Base-by-base conservation (phyloP, 2,797 vertebrate species). In the Acipenser oxyrinchus region DNA sequence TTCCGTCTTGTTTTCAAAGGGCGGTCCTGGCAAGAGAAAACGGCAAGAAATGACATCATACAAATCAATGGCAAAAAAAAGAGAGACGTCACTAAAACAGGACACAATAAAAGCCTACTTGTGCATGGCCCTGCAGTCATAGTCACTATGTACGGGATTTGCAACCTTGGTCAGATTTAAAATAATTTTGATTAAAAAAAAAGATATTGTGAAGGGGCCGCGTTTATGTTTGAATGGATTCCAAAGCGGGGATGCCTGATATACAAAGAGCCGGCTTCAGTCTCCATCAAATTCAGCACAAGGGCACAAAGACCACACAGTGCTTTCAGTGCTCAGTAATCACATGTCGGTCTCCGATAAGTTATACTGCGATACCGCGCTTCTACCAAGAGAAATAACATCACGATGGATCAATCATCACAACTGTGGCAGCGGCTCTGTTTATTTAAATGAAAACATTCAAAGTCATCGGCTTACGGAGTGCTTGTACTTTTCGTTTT, bases 371-470 rank as follows among this genome's bases (percentile, higher is more conserved):
- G 15, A 18, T 18, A 18, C 15, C 15, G 15, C 15, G 15, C 15
- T 18, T 18, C 15, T 18, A 18, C 76, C 76, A 78, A 79, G 77
- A 79, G 80, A 76, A 74, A 67, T 71, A 81, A 78, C 80, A 82
- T 76, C 77, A 79, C 76, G 78, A 77, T 74, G 76, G 81, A 81
- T 82, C 80, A 78, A 86, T 81, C 77, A 82, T 77, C 77, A 75
- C 79, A 83, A 78, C 73, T 72, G 70, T 75, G 74, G 81, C 79
- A 78, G 80, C 78, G 81, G 80, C 85, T 78, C 79, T 71, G 72
- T 72, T 71, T 69, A 73, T 76, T 79, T 70, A 78, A 79, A 83
- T 74, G 73, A 75, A 80, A 78, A 78, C 80, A 74, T 73, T 64
- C 51, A 67, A 74, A 76, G 52, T 66, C 71, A 66, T 66, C 51